phyloP scores from a whole-genome alignment of 2,113 vertebrate species.

The Hassar affinis region DNA sequence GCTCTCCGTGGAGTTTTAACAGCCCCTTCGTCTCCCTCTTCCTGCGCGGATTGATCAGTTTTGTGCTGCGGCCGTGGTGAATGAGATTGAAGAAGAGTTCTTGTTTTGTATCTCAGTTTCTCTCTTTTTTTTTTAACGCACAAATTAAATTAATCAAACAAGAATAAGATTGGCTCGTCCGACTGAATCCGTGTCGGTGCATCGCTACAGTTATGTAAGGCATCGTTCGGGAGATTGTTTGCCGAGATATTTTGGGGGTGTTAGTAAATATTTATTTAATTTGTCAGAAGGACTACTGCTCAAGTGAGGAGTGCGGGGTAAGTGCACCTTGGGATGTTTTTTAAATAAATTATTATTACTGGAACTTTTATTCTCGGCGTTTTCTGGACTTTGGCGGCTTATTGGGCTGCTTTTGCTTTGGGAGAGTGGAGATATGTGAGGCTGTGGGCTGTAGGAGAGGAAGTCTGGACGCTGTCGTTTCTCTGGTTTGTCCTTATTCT shows the following conservation, averaged over 20 bases:
- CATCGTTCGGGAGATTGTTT: conserved; percentile 61
- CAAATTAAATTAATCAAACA: conserved; percentile 65
- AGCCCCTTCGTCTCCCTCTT: conserved; percentile 73
- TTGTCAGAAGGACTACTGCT: conserved; percentile 71
- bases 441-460: conserved; percentile 12
- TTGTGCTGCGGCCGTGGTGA: conserved; percentile 87
- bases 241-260: conserved; percentile 56
- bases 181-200: conserved; percentile 47
- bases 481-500: conserved; percentile 69
- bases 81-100: conserved; percentile 86
- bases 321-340: conserved; percentile 74
- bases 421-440: neutral
- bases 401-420: conserved; percentile 5
- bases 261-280: conserved; percentile 77
- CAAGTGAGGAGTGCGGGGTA: conserved; percentile 69
- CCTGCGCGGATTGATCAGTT: conserved; percentile 71
- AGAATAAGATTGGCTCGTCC: conserved; percentile 54
- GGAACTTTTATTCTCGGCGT: conserved; percentile 70
- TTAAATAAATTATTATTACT: conserved; percentile 59
- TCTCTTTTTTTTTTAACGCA: conserved; percentile 63
- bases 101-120: conserved; percentile 85
- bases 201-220: conserved; percentile 53
- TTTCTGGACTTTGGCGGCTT: conserved; percentile 59
- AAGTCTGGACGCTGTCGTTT: conserved; percentile 50
- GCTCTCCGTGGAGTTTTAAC: conserved; percentile 61